Base-by-base conservation (phyloP, 2,113 vertebrate genomes). In the Tenrec ecaudatus region DNA sequence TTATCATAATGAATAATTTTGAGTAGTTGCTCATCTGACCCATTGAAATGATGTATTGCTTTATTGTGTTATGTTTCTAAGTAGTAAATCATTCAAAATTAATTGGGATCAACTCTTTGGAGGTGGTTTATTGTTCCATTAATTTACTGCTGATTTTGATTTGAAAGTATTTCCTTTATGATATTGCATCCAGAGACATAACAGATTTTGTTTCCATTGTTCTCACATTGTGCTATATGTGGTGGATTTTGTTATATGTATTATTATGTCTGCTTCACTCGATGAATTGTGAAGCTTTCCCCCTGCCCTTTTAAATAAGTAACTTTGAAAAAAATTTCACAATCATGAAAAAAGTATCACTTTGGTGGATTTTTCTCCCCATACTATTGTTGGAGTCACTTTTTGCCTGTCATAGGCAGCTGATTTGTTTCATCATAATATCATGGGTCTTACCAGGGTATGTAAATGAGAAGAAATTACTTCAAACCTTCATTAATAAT, bases 151-250 rank as follows among this genome's bases (percentile, higher is more conserved):
- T 92, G 71, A 38, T 33, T 90, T 93, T 92, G 79, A 85, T 88
- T 90, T 95, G 86, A 57, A 95, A 82, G 77, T 82, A 92, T 84
- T 92, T 93, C 79, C 82, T 87, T 60, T 92, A 93, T 87, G 25
- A 90, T 86, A 83, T 90, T 88, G 1, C 76, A 96, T 96, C 78
- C 88, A 96, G 95, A 96, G 95, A 95, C 87, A 96, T 94, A 96
- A 94, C 66, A 36, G 75, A 91, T 12, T 64, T 77, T 90, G 64
- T 88, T 88, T 88, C 68, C 25, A 75, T 36, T 92, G 27, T 83
- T 86, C 36, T 84, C 83, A 91, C 89, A 94, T 90, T 86, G 36
- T 90, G 36, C 38, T 57, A 1, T 79, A 82, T 94, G 95, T 94
- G 77, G 83, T 88, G 91, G 81, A 93, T 93, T 94, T 91, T 87